Percentiles rank a stretch among this genome's conserved stretches.
phyloP scores from a whole-genome alignment of 2,113 vertebrate species.

The Vidua macroura region DNA sequence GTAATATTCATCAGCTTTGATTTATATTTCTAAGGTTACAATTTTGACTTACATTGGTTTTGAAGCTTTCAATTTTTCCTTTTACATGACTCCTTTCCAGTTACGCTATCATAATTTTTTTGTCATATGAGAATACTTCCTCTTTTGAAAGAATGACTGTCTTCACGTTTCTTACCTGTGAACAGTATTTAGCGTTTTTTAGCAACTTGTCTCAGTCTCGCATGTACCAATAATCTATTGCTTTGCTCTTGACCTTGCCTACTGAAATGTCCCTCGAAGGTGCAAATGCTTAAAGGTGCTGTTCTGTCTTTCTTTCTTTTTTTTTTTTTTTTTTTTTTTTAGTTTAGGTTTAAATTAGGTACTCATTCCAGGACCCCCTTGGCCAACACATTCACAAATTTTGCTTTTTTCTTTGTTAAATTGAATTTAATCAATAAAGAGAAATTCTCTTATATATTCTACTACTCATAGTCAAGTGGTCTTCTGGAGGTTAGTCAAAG shows the following conservation, averaged over 20 bases:
- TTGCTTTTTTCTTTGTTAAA: not conserved
- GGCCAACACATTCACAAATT: not conserved
- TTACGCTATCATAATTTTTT: not conserved
- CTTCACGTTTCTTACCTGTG: not conserved
- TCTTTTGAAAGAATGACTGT: not conserved
- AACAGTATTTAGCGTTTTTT: not conserved
- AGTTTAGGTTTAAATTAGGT: not conserved
- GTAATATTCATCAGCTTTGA: not conserved
- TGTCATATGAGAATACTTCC: not conserved
- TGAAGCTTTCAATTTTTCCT: not conserved
- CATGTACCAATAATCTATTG: not conserved
- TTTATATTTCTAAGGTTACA: not conserved
- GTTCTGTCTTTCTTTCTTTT: not conserved
- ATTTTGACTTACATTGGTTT: not conserved
- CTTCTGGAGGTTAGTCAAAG: not conserved
- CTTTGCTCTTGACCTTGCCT: not conserved
- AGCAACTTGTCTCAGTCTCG: not conserved
- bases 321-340: not conserved
- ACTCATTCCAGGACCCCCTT: not conserved
- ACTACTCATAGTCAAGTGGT: not conserved
- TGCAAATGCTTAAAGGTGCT: not conserved
- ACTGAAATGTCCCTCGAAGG: not conserved
- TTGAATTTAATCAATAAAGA: not conserved
- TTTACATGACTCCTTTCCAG: not conserved
- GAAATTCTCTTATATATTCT: not conserved